Evolutionary conservation across 2,797 vertebrate species (phyloP).

Genomic region (Dendrocincla tyrannina): DNA sequence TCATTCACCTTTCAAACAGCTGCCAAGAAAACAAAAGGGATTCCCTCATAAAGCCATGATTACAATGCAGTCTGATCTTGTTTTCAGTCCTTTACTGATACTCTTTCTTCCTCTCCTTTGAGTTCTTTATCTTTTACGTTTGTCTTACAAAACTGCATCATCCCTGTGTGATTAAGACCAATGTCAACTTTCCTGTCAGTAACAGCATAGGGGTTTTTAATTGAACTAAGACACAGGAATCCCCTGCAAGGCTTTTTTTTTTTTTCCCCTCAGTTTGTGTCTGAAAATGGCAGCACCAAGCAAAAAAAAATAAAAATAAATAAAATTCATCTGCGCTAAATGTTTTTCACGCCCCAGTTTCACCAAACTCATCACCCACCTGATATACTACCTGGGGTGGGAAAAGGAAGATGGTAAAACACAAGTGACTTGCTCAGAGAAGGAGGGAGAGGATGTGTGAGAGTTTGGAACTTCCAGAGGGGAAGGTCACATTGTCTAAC

Average conservation of each 20-base stretch:
- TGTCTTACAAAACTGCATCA: not conserved
- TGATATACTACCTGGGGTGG: too few relatives aligned
- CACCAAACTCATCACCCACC: not conserved
- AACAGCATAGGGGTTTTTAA: not conserved
- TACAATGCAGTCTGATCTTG: not conserved
- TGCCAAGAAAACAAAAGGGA: conserved; percentile 25
- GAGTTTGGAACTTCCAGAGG: not conserved
- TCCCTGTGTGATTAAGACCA: not conserved
- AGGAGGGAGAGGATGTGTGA: not conserved
- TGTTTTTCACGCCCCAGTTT: not conserved
- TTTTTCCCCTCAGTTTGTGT: not conserved
- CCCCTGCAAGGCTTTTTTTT: not conserved
- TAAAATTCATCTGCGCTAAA: not conserved
- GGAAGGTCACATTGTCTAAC: not conserved
- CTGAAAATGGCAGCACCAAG: not conserved
- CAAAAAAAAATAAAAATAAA: not conserved
- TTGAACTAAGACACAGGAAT: not conserved
- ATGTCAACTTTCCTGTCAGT: not conserved
- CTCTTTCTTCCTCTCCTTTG: not conserved
- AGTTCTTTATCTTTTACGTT: not conserved
- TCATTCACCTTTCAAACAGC: not conserved
- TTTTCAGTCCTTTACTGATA: not conserved
- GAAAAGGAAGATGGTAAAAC: not conserved
- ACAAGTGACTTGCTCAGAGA: not conserved
- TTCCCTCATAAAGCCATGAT: not conserved